Conservation (phyloP, 2,888 invertebrate genomes). For the Thereva unica region DNA sequence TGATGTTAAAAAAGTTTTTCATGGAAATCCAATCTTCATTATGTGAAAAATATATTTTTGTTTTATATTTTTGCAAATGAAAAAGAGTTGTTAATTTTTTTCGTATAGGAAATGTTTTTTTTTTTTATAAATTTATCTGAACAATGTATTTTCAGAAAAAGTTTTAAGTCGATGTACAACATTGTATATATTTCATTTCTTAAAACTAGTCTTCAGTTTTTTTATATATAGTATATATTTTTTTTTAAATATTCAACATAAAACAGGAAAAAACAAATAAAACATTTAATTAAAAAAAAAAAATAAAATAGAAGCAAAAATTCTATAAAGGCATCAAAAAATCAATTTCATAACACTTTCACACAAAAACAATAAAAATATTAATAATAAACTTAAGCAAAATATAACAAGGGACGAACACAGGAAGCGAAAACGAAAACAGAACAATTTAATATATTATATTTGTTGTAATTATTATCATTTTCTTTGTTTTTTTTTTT, state of each 20-base stretch:
- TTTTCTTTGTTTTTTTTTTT: neutral
- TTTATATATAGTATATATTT: too few species aligned
- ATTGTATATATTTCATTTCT: constrained; percentile 42
- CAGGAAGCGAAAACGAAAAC: constrained; percentile 21
- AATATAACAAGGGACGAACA: constrained; percentile 6
- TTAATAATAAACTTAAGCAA: neutral
- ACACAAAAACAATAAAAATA: constrained; percentile 17
- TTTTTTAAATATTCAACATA: too few species aligned
- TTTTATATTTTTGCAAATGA: constrained; percentile 13
- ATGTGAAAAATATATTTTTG: constrained; percentile 7
- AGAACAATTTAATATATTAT: constrained; percentile 1
- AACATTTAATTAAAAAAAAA: too few species aligned
- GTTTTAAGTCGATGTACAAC: constrained; percentile 46
- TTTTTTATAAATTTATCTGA: neutral
- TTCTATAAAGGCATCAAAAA: neutral
- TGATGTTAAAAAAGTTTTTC: constrained; percentile 23
- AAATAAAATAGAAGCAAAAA: too few species aligned
- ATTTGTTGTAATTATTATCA: neutral
- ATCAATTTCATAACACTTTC: neutral
- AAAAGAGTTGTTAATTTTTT: too few species aligned
- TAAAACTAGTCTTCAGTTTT: constrained; percentile 8
- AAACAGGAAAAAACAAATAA: too few species aligned
- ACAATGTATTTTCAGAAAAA: constrained; percentile 16
- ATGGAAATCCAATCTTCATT: constrained; percentile 19
- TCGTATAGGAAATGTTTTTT: neutral